These are phyloP conservation scores for Pangasianodon hypophthalmus DNA, from an alignment of 2,113 vertebrate genomes.

Conservation along the genomic window DNA sequence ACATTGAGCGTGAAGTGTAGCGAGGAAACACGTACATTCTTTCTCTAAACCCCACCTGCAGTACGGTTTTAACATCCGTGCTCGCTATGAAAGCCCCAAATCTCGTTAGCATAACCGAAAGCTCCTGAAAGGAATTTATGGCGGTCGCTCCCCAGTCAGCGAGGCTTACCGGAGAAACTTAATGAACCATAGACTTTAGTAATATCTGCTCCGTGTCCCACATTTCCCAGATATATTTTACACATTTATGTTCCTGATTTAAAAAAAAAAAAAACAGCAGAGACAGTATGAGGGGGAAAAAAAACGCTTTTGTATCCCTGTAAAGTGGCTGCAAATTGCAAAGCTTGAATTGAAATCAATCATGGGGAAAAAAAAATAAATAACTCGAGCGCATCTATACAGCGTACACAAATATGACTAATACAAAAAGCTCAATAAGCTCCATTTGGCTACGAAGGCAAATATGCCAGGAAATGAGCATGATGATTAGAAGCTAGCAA, in stretches of 20 bases:
- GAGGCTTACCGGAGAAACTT: conserved; percentile 29
- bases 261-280: neutral
- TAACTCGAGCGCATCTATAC: neutral
- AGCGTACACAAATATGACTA: neutral
- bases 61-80: conserved; percentile 47
- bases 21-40: conserved; percentile 14
- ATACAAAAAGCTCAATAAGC: neutral
- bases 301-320: neutral
- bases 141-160: conserved; percentile 34
- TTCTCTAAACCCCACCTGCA: conserved; percentile 27
- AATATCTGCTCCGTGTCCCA: conserved; percentile 2
- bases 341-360: conserved; percentile 11
- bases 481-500: neutral
- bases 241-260: neutral
- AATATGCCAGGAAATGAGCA: neutral
- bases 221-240: conserved; percentile 1
- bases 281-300: neutral
- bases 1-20: conserved; percentile 1
- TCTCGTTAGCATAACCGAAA: conserved; percentile 56
- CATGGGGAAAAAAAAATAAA: neutral
- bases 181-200: conserved; percentile 44
- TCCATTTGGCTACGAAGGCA: neutral
- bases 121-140: conserved; percentile 48
- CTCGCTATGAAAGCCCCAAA: conserved; percentile 39
- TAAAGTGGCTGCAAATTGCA: conserved; percentile 34